Evolutionary conservation across 1,140 invertebrate genomes (phyloP).

Genomic region (Lepidotrigona ventralis): DNA sequence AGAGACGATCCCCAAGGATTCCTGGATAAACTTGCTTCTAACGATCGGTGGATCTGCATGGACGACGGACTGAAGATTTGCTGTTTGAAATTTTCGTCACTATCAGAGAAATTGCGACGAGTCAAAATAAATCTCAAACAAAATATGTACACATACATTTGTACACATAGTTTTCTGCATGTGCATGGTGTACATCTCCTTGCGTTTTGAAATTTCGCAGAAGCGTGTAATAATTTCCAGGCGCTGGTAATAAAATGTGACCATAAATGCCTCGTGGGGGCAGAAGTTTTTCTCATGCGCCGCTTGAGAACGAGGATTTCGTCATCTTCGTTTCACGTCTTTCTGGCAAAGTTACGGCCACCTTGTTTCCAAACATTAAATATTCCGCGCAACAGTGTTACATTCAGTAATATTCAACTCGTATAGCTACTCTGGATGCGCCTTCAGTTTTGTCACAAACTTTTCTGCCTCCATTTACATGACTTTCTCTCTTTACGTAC

Average conservation of each 20-base stretch:
- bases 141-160: neutral
- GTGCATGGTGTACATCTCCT: neutral
- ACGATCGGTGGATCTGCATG: conserved; percentile 72
- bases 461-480: conserved; percentile 45
- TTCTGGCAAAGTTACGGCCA: neutral
- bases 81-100: conserved; percentile 16
- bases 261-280: too few relatives aligned
- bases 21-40: conserved; percentile 75
- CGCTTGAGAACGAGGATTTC: too few relatives aligned
- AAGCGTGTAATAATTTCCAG: neutral
- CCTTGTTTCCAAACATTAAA: conserved; percentile 28
- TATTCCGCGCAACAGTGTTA: conserved; percentile 44
- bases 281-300: neutral
- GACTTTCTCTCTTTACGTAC: conserved; percentile 42
- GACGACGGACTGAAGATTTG: conserved; percentile 49
- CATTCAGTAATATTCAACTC: conserved; percentile 47
- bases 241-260: neutral
- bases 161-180: neutral
- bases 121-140: neutral
- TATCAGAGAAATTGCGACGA: neutral
- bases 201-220: too few relatives aligned
- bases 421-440: conserved; percentile 45
- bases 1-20: conserved; percentile 77
- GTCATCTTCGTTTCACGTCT: neutral
- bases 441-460: conserved; percentile 32